Conservation (phyloP, 2,888 invertebrate genomes). For the Drosophila mimetica region DNA sequence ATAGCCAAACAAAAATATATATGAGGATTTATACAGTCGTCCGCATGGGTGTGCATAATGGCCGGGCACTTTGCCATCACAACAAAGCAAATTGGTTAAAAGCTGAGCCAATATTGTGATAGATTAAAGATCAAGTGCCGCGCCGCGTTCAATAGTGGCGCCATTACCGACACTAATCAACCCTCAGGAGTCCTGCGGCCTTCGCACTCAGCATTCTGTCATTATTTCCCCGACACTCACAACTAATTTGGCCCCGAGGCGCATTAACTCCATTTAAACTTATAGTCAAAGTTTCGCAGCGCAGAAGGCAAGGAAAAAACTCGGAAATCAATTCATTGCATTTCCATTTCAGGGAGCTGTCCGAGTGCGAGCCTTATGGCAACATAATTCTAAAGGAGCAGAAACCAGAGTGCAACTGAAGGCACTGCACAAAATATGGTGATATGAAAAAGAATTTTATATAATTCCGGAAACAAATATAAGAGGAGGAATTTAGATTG, state of each 20-base stretch:
- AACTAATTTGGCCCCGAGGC: conserved; percentile 48
- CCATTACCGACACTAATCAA: conserved; percentile 34
- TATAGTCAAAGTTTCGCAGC: conserved; percentile 42
- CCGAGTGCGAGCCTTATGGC: conserved; percentile 62
- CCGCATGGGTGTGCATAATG: conserved; percentile 19
- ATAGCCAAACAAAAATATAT: conserved; percentile 44
- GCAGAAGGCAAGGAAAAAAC: conserved; percentile 28
- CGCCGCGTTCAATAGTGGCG: conserved; percentile 14
- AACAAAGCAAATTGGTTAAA: conserved; percentile 46
- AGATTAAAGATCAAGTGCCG: conserved; percentile 32
- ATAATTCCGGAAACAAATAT: no score
- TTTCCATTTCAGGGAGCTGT: conserved; percentile 40
- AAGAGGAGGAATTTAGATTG: no score
- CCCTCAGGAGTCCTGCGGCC: conserved; percentile 15
- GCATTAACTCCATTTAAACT: conserved; percentile 51
- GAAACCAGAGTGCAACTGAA: conserved; percentile 22
- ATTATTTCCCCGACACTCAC: conserved; percentile 41
- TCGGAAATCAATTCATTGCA: conserved; percentile 50
- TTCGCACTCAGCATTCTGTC: conserved; percentile 42
- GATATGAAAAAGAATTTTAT: no score
- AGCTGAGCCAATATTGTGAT: conserved; percentile 45
- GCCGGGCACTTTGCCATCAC: conserved; percentile 46
- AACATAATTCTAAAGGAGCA: conserved; percentile 41
- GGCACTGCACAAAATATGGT: background rate
- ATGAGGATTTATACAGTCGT: conserved; percentile 10